Evolutionary conservation across 2,797 vertebrate genomes (phyloP), one percentile per base, ranked within the genome.

Genomic region (Rhynchonycteris naso): DNA sequence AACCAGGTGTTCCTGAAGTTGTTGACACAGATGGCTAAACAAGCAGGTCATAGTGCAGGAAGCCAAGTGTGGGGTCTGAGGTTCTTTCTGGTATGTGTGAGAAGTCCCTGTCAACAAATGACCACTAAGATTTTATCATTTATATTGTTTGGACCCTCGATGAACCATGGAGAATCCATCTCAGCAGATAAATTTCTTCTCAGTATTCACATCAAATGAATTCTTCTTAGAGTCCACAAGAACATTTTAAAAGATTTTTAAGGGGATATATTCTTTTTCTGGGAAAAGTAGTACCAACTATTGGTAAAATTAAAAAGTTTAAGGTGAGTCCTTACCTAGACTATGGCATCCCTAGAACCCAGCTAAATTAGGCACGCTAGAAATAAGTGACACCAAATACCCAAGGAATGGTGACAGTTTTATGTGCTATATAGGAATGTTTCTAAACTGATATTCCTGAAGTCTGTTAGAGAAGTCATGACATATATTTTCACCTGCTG

Each of bases 361-460:
- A 85, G 13, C 87, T 81, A 78, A 97, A 87, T 95, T 96, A 96
- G 91, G 79, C 92, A 30, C 56, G 78, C 52, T 56, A 82, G 78
- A 96, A 96, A 61, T 94, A 96, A 89, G 50, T 95, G 59, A 56
- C 30, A 16, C 43, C 54, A 79, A 91, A 83, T 85, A 90, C 5
- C 1, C 63, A 83, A 84, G n/a, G 66, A 90, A 86, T 83, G 84
- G 76, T 93, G 76, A 80, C 82, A 86, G 95, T 94, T 93, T 95
- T 97, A 95, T 94, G 78, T 66, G 9, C 90, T 96, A 96, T 92
- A 28, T 13, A 90, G 3, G 74, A 54, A 85, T 82, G 7, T 76
- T 95, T 92, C 84, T 69, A 85, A 38, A 72, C 59, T 84, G 54
- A 89, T 43, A 66, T 79, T 94, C 28, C 83, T 52, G 2, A 94